Conservation (phyloP, 2,888 invertebrate species). For the Xylota sylvarum region DNA sequence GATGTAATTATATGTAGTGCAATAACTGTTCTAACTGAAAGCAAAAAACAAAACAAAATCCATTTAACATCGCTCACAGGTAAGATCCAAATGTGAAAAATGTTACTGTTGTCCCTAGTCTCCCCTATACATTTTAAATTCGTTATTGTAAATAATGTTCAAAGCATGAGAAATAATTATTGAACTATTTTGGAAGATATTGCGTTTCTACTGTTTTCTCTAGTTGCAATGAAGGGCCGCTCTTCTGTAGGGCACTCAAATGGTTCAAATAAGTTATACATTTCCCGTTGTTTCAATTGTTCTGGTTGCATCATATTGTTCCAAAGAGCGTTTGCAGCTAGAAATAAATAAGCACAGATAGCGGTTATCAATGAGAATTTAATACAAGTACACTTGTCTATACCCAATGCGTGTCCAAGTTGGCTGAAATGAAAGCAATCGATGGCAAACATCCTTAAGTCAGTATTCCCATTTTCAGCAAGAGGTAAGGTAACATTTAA, state of each 20-base stretch:
- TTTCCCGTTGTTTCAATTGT: neutral
- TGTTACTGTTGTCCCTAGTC: too few species aligned
- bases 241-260: neutral
- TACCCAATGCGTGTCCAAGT: neutral
- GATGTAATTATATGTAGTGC: too few species aligned
- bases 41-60: too few species aligned
- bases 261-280: neutral
- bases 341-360: neutral
- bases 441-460: neutral
- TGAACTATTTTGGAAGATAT: neutral
- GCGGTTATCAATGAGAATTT: neutral
- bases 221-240: neutral
- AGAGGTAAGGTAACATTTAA: neutral
- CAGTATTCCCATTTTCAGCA: neutral
- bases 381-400: too few species aligned
- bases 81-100: too few species aligned
- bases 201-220: neutral
- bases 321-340: neutral
- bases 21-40: too few species aligned
- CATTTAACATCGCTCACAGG: too few species aligned
- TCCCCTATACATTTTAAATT: too few species aligned
- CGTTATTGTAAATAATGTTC: too few species aligned
- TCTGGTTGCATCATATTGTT: conserved; percentile 1
- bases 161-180: neutral
- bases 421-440: neutral